phyloP scores from a whole-genome alignment of 2,113 vertebrate species.

The Callospermophilus lateralis region DNA sequence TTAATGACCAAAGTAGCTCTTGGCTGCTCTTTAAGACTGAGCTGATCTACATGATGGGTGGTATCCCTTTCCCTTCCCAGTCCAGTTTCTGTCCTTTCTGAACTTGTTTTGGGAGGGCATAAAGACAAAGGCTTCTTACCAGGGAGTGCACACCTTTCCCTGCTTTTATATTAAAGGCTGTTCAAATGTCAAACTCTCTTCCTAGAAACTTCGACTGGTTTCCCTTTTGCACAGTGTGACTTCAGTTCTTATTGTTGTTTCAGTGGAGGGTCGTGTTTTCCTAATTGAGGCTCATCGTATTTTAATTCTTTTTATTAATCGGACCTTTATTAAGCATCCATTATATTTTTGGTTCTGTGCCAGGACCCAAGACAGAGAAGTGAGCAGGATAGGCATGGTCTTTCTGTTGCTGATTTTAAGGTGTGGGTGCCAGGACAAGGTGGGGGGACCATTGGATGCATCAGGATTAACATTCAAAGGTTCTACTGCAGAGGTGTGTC shows the following conservation, averaged over 20 bases:
- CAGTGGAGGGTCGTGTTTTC: neutral
- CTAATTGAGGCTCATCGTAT: neutral
- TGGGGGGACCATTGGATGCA: fast-evolving
- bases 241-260: slow-evolving; percentile 45
- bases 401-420: neutral
- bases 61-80: neutral
- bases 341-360: neutral
- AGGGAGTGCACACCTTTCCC: neutral
- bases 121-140: slow-evolving; percentile 4
- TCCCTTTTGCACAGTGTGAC: neutral
- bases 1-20: neutral
- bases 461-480: neutral
- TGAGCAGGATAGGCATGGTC: neutral
- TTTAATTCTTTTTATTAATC: neutral
- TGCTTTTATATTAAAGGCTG: neutral
- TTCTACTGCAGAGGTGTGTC: neutral
- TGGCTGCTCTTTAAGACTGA: neutral
- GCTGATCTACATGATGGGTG: neutral
- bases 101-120: neutral
- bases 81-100: neutral
- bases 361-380: neutral
- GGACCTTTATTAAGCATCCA: neutral
- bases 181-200: neutral
- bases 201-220: neutral
- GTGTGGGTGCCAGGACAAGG: neutral